Base-by-base conservation (phyloP, 2,797 vertebrate species). In the Botia almorhae region DNA sequence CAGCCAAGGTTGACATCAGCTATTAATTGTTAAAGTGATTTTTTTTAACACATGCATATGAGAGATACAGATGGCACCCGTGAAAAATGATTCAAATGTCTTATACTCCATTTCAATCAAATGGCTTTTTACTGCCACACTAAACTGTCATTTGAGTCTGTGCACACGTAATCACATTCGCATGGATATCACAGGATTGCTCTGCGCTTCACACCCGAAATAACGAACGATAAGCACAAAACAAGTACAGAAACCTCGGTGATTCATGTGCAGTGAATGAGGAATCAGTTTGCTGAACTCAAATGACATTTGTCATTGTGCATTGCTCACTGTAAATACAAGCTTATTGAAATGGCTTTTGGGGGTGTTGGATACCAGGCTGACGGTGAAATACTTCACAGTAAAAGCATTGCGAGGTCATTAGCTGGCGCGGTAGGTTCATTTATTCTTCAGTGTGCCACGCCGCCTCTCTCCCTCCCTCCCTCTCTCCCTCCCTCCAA, bases 321-420 rank as follows among this genome's bases (percentile, higher is more conserved):
- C 73, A 78, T 84, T 81, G 65, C 68, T 85, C 83, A 84, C 63
- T 81, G 79, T 78, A 73, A 83, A 84, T 81, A 80, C 76, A 84
- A 69, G 81, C 80, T 81, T 75, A 83, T 83, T 84, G 83, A 80
- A 84, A 87, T 72, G 81, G 76, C 51, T 81, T 87, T 82, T 82
- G 68, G 68, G 13, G 71, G 73, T 83, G 79, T 77, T 85, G 80
- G 81, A 79, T 75, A 70, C 63, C 70, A 77, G 74, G 75, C 63
- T 65, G 17, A 68, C 48, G 26, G 74, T 86, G 80, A 85, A 87
- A 85, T 85, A 86, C 82, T 72, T 81, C 73, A n/a, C 68, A 81
- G 81, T 87, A 86, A 89, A 87, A 87, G 86, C 86, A 80, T 85
- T 72, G 80, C 67, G 73, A 63, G 70, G 84, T 86, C 86, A 85